Base-by-base conservation (phyloP, 2,888 invertebrate genomes). In the Dromius quadrimaculatus region DNA sequence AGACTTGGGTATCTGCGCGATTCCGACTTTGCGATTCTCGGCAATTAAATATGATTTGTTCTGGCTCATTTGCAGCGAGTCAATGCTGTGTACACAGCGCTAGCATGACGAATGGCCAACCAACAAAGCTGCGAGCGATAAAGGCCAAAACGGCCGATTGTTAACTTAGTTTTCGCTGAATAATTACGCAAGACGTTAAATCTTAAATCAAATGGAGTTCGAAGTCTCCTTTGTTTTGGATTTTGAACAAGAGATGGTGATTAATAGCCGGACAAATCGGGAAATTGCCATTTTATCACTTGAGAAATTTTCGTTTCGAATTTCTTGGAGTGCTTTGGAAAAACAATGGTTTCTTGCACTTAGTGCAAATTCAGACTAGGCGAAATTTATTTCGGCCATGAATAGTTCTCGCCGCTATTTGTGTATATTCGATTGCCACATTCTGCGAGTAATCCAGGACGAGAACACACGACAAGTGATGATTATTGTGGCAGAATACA, bases 1-100 rank as follows among this genome's bases (percentile, higher is more conserved):
- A 74, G 74, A 75, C 13, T 34, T 50, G 20, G 50, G 54, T 50
- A 36, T 36, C 32, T 50, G 20, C 57, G 8, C 59, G n/a, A 15
- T 50, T 11, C 59, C 62, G 36, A 13, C 22, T 41, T 11, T 11
- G 38, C 15, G 15, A 13, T 38, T 19, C 20, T 32, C 83, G 81
- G 82, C 82, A 83, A 83, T 83, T 83, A 83, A 83, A 82, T 81
- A 82, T 82, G 82, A 83, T 83, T 83, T 83, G 83, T 83, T 81
- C 82, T 76, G 76, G 78, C 77, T 79, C 80, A 79, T 81, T 81
- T 79, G 78, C 79, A 78, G 75, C 75, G 62, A 71, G 71, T 72
- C 71, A 47, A 68, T 72, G 69, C 63, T 63, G 57, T 62, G 61
- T 63, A 59, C 72, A 68, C 63, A 57, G 43, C 9, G 72, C 73